phyloP scores from a whole-genome alignment of 2,113 vertebrate genomes.

The Emydura subglobosa region DNA sequence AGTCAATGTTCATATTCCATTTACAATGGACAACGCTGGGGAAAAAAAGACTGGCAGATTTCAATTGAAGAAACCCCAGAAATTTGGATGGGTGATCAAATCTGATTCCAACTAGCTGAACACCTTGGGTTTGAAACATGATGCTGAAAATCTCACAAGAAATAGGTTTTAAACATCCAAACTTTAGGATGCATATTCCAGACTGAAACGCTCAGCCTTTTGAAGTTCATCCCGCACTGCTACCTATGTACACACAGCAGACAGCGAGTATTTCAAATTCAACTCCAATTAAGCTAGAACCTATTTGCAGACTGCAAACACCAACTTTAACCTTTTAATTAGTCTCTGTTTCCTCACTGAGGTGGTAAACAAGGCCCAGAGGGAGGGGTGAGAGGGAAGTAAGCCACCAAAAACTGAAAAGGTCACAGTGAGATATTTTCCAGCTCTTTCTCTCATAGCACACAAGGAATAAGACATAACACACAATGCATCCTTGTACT shows the following conservation, averaged over 20 bases:
- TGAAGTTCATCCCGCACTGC: not conserved
- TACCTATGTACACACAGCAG: not conserved
- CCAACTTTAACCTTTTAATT: not conserved
- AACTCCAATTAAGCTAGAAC: not conserved
- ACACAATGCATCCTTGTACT: not conserved
- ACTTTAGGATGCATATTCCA: not conserved
- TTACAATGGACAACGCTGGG: not conserved
- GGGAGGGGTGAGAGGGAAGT: not conserved
- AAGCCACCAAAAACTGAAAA: not conserved
- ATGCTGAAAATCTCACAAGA: not conserved
- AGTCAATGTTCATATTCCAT: fast-evolving
- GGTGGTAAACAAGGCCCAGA: not conserved
- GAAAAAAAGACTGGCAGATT: not conserved
- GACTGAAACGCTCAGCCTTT: not conserved
- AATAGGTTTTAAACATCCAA: not conserved
- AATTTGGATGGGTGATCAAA: not conserved
- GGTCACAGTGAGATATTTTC: not conserved
- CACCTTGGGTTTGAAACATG: not conserved
- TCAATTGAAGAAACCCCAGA: fast-evolving
- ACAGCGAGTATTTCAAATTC: not conserved
- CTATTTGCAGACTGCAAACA: not conserved
- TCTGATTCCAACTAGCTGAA: not conserved
- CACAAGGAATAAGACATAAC: not conserved
- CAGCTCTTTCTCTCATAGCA: not conserved
- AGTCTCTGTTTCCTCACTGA: too few relatives aligned